phyloP scores from a whole-genome alignment of 2,113 vertebrate species.

The Actinemys pallida region DNA sequence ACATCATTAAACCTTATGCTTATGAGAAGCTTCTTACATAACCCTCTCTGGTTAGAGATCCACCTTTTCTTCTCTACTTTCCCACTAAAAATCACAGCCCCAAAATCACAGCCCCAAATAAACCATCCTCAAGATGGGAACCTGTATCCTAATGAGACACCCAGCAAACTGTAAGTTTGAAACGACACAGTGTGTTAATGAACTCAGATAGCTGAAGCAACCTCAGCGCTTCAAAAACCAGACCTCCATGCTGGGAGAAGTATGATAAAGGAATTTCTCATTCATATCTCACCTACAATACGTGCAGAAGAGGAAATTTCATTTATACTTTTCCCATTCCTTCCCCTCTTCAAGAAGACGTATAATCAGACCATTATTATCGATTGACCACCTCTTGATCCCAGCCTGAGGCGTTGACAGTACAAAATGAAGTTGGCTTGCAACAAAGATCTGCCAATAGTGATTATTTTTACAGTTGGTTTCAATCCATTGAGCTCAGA shows the following conservation, averaged over 20 bases:
- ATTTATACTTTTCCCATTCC: neutral
- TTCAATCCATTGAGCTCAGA: neutral
- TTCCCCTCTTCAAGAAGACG: neutral
- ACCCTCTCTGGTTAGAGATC: neutral
- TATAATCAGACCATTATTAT: neutral
- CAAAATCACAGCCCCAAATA: neutral
- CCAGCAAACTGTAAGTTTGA: neutral
- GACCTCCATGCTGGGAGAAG: neutral
- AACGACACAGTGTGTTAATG: fast-evolving
- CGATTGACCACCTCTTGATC: constrained; percentile 2
- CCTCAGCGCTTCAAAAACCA: neutral
- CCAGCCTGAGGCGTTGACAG: neutral
- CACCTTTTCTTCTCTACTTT: neutral
- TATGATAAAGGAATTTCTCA: neutral
- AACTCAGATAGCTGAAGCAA: neutral
- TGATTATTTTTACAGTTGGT: constrained; percentile 5
- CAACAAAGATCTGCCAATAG: neutral
- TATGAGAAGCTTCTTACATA: neutral
- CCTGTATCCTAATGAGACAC: neutral
- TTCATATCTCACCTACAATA: neutral
- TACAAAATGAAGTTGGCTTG: constrained; percentile 20
- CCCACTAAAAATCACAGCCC: neutral
- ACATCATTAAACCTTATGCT: neutral
- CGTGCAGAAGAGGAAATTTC: neutral
- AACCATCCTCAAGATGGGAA: neutral